Evolutionary conservation across 1,140 invertebrate genomes (phyloP).

Genomic region (Drosophila persimilis): DNA sequence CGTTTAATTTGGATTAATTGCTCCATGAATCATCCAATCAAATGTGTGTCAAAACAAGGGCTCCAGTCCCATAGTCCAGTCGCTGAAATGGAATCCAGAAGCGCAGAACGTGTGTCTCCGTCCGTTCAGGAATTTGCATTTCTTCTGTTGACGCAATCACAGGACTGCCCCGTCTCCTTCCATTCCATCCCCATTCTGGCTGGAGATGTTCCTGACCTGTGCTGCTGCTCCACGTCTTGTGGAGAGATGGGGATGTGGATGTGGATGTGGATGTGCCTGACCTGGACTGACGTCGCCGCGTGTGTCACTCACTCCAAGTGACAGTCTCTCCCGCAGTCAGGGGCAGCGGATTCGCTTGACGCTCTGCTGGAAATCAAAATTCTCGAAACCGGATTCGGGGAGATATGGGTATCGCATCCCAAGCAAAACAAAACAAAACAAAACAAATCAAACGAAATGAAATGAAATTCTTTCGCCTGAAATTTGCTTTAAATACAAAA

Average conservation of each 20-base stretch:
- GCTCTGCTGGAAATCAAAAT: constrained; percentile 58
- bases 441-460: constrained; percentile 42
- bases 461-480: constrained; percentile 59
- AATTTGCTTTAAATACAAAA: constrained; percentile 74
- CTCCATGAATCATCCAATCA: constrained; percentile 39
- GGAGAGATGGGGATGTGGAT: constrained; percentile 9
- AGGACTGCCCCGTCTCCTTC: constrained; percentile 15
- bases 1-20: constrained; percentile 68
- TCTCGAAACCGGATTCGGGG: constrained; percentile 63
- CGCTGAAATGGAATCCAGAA: constrained; percentile 11
- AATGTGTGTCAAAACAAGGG: constrained; percentile 67
- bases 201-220: constrained; percentile 44
- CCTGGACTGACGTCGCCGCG: constrained; percentile 50
- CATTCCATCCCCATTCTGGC: too few species aligned
- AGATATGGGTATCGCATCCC: constrained; percentile 3
- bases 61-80: constrained; percentile 45
- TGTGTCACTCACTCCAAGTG: constrained; percentile 68
- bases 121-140: constrained; percentile 52
- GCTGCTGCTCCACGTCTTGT: constrained; percentile 7
- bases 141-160: constrained; percentile 45
- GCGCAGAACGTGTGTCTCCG: background rate
- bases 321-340: constrained; percentile 23
- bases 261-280: constrained; percentile 41
- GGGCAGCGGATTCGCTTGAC: constrained; percentile 27
- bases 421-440: constrained; percentile 31